These are phyloP conservation scores for Protonibea diacanthus DNA, from an alignment of 2,797 vertebrate species.

Conservation along the genomic window DNA sequence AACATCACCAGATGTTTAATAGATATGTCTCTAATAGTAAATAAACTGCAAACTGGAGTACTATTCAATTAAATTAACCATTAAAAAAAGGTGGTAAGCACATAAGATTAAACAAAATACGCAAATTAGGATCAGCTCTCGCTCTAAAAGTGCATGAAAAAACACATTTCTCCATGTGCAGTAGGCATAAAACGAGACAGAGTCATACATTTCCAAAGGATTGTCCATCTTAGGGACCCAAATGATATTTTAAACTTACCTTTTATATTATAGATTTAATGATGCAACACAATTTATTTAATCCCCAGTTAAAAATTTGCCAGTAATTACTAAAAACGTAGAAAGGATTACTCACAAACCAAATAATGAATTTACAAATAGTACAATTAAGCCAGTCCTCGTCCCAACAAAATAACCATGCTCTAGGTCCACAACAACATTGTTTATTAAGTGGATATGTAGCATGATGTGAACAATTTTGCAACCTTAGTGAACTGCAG, in stretches of 20 bases:
- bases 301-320: neutral
- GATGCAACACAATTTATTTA: neutral
- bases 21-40: neutral
- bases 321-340: neutral
- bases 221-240: neutral
- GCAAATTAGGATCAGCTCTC: neutral
- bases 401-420: slow-evolving; percentile 10
- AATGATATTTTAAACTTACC: too few species aligned
- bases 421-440: slow-evolving; percentile 8
- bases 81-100: neutral
- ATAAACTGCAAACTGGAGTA: neutral
- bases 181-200: neutral
- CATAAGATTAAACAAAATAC: neutral
- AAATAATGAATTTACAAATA: neutral
- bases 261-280: neutral
- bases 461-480: slow-evolving; percentile 45
- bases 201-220: neutral
- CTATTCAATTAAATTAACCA: too few species aligned
- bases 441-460: slow-evolving; percentile 56
- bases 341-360: neutral
- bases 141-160: neutral
- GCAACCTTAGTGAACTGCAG: slow-evolving; percentile 51
- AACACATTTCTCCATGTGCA: neutral
- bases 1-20: neutral
- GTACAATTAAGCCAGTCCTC: neutral